Evolutionary conservation across 2,797 vertebrate species (phyloP).

Genomic region (Limosa lapponica): DNA sequence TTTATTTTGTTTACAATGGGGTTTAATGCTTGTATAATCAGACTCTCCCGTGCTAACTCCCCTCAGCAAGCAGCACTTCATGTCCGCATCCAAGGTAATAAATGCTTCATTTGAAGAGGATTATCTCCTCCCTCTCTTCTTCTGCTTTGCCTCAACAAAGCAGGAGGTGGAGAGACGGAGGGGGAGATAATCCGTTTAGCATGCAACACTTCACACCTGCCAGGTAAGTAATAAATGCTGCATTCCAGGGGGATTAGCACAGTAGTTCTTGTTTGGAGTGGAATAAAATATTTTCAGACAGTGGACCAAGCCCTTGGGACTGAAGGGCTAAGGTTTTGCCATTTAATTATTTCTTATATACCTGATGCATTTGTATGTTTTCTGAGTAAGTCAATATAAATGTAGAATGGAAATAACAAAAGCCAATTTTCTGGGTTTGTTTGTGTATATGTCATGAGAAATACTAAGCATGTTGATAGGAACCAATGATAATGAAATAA

Average conservation of each 20-base stretch:
- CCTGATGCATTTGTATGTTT: background rate
- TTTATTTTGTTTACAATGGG: constrained; percentile 24
- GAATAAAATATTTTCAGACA: constrained; percentile 44
- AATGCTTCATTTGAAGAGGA: constrained; percentile 59
- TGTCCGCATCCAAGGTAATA: background rate
- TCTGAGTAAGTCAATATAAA: background rate
- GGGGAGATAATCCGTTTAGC: constrained; percentile 45
- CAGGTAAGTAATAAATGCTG: constrained; percentile 58
- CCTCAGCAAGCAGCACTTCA: background rate
- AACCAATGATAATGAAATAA: background rate
- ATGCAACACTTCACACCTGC: constrained; percentile 32
- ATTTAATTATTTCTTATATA: constrained; percentile 1
- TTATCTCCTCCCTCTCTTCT: constrained; percentile 47
- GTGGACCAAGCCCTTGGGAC: background rate
- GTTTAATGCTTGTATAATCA: constrained; percentile 25
- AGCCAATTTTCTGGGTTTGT: background rate
- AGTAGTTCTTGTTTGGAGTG: background rate
- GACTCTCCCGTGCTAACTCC: background rate
- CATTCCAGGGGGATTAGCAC: constrained; percentile 47
- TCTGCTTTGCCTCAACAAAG: constrained; percentile 34
- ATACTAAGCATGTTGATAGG: background rate
- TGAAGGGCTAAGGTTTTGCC: background rate
- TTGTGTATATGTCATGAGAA: background rate
- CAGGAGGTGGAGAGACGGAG: background rate
- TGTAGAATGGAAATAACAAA: background rate